Base-by-base conservation (phyloP, 2,113 vertebrate genomes). In the Myocastor coypus region DNA sequence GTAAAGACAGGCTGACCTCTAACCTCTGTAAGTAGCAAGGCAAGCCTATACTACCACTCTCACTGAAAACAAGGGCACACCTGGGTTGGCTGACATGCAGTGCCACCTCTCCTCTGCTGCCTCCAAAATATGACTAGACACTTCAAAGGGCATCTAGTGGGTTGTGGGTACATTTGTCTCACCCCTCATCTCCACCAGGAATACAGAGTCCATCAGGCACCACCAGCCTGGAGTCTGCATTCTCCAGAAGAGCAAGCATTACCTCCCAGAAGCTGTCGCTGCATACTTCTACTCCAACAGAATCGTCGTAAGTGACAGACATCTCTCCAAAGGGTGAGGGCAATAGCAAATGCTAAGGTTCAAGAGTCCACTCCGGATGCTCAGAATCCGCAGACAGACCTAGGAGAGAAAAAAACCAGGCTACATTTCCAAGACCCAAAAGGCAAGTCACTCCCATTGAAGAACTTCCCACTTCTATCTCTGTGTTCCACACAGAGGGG, bases 191-290 rank as follows among this genome's bases (percentile, higher is more conserved):
- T 32, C 4, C 32, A 55, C 37, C 26, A 24, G 17, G 46, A 64
- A 42, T 66, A 75, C 16, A 46, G 26, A 2, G 52, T 13, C 8
- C 6, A n/a, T 55, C 57, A 55, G 78, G 57, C 17, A 9, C 6
- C 63, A 30, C 1, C 0, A 5, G 63, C 40, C 64, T 59, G 17
- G 11, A 24, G 16, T 42, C 55, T 75, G 50, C 17, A 3, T 28
- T 34, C 89, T 26, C 10, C 34, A 30, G 50, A 80, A n/a, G 46
- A 59, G 46, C 0, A 0, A 90, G 1, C 1, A 13, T 98, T 98
- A 99, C 99, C 99, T 99, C 99, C 99, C 99, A 99, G 98, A 99
- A 99, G 98, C 99, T 99, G 95, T 99, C 99, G 64, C 99, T 99
- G 97, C 99, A 99, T 94, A 99, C 99, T 94, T 99, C 99, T 3